These are phyloP conservation scores for Aphaenogaster rudis DNA, from an alignment of 1,140 invertebrate species.

Conservation along the genomic window DNA sequence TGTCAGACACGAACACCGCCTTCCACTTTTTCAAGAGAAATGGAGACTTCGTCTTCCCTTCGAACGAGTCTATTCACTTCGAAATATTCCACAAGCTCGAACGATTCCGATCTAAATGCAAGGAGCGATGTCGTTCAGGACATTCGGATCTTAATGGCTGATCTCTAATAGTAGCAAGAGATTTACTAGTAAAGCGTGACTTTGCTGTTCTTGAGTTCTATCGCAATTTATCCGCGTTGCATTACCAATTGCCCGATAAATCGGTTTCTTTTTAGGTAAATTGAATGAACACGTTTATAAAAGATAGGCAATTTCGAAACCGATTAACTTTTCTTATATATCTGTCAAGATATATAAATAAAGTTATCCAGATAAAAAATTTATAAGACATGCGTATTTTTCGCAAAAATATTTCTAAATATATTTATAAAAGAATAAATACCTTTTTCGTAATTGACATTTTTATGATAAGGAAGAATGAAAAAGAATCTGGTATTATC, in stretches of 20 bases:
- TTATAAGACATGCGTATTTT: not conserved
- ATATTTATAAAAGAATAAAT: not conserved
- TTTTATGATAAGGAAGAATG: not conserved
- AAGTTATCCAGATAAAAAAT: slow-evolving; percentile 1
- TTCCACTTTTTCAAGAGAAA: not conserved
- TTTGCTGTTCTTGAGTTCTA: slow-evolving; percentile 36
- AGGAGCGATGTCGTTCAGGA: slow-evolving; percentile 51
- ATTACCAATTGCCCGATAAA: slow-evolving; percentile 37
- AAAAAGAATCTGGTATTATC: not conserved
- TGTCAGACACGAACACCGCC: not conserved
- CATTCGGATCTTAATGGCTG: slow-evolving; percentile 53
- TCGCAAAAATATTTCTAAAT: not conserved
- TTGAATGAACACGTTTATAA: not conserved
- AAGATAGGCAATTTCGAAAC: not conserved
- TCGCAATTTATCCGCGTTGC: slow-evolving; percentile 42
- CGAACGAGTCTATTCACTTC: slow-evolving; percentile 41
- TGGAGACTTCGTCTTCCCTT: not conserved
- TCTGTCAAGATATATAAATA: not conserved
- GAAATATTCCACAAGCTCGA: slow-evolving; percentile 56
- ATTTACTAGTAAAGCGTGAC: slow-evolving; percentile 60
- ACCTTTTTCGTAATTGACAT: not conserved
- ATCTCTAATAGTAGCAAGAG: slow-evolving; percentile 55
- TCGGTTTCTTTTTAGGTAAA: not conserved
- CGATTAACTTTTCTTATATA: not conserved
- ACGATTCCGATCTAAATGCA: slow-evolving; percentile 62